These are phyloP conservation scores for Synchiropus splendidus DNA, from an alignment of 2,113 vertebrate genomes.

Conservation along the genomic window DNA sequence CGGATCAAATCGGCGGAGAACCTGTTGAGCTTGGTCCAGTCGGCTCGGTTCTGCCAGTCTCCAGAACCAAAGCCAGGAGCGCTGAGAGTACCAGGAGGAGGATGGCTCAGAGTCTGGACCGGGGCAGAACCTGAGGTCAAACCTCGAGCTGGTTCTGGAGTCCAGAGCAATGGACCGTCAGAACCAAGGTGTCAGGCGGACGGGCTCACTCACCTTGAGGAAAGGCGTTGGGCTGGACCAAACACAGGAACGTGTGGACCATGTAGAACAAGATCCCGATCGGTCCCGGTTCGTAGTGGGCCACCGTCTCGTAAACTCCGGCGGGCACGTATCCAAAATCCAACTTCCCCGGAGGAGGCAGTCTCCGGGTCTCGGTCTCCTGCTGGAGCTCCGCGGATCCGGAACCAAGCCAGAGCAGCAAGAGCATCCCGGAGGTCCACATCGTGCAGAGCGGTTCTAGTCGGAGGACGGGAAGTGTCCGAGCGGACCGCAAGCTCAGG, in stretches of 20 bases:
- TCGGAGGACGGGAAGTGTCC: slow-evolving; percentile 17
- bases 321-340: slow-evolving; percentile 80
- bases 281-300: slow-evolving; percentile 73
- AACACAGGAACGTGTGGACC: slow-evolving; percentile 74
- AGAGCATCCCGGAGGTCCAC: slow-evolving; percentile 50
- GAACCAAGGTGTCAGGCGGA: not conserved
- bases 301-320: slow-evolving; percentile 77
- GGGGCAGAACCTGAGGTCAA: too few species aligned
- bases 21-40: not conserved
- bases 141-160: too few species aligned
- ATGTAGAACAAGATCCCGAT: slow-evolving; percentile 80
- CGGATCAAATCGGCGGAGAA: too few species aligned
- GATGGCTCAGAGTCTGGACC: not conserved
- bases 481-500: slow-evolving; percentile 3
- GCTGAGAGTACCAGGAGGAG: not conserved
- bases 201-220: slow-evolving; percentile 78
- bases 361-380: slow-evolving; percentile 40
- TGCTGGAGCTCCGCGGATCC: slow-evolving; percentile 57
- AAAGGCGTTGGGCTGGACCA: slow-evolving; percentile 83
- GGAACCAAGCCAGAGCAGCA: slow-evolving; percentile 55
- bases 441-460: slow-evolving; percentile 53
- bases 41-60: too few species aligned
- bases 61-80: not conserved
- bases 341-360: slow-evolving; percentile 58
- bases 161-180: too few species aligned